These are phyloP conservation scores for Mesoclemmys tuberculata DNA, from an alignment of 2,113 vertebrate species.

Conservation along the genomic window DNA sequence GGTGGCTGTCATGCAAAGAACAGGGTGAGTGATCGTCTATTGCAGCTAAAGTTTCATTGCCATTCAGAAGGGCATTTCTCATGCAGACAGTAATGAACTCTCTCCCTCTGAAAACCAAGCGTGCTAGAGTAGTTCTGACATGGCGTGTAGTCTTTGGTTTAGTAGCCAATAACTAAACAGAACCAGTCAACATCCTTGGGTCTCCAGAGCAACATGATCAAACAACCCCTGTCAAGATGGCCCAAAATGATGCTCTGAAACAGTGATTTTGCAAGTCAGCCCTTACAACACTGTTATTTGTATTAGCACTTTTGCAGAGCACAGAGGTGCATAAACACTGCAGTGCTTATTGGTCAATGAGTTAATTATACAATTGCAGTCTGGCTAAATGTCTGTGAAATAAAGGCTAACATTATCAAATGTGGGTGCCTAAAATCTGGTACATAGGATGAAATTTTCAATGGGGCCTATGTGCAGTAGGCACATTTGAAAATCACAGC, in stretches of 20 bases:
- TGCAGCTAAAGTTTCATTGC: conserved; percentile 17
- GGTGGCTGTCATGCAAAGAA: not conserved
- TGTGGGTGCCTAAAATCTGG: not conserved
- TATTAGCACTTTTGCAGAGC: not conserved
- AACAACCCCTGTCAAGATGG: not conserved
- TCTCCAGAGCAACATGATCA: conserved; percentile 31
- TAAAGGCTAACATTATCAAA: not conserved
- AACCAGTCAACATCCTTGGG: not conserved
- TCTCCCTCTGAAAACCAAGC: conserved; percentile 33
- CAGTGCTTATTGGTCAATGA: not conserved
- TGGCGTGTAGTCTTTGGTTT: not conserved
- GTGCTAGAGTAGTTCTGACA: not conserved
- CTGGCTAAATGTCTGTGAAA: not conserved
- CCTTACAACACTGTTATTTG: conserved; percentile 2
- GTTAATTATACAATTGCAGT: not conserved
- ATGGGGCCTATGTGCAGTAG: not conserved
- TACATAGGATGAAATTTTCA: not conserved
- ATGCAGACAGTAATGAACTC: conserved; percentile 15
- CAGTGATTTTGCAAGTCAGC: conserved; percentile 5
- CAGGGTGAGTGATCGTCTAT: not conserved
- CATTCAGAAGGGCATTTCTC: conserved; percentile 21
- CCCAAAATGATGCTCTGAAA: not conserved
- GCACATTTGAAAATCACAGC: not conserved
- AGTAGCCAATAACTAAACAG: not conserved
- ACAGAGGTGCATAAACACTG: not conserved